A percentile compares a stretch with the other conserved stretches of the same genome.
Conservation (phyloP, 1,140 invertebrate genomes). For the Drosophila obscura region DNA sequence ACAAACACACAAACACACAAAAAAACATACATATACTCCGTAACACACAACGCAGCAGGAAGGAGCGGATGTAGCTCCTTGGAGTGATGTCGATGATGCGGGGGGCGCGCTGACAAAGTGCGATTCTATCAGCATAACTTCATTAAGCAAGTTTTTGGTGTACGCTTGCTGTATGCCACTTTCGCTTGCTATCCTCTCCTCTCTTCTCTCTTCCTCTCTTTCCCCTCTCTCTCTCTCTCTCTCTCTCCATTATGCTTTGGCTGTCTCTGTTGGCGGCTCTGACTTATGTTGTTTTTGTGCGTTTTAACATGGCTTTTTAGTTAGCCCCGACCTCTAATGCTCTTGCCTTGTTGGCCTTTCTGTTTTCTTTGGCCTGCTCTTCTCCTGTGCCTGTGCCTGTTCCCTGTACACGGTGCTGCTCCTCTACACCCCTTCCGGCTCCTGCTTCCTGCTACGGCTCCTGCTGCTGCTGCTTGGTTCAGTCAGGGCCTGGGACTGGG, state of each 20-base stretch:
- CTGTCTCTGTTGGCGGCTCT: slow-evolving; percentile 24
- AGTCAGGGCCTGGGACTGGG: not conserved
- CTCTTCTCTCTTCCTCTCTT: slow-evolving; percentile 16
- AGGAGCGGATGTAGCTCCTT: not conserved
- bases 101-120: slow-evolving; percentile 59
- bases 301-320: slow-evolving; percentile 74
- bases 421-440: slow-evolving; percentile 16
- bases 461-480: slow-evolving; percentile 9
- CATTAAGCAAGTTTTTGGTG: slow-evolving; percentile 72
- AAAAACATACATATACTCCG: not conserved
- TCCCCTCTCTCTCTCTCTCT: slow-evolving; percentile 7
- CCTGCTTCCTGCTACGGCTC: no score
- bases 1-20: slow-evolving; percentile 1
- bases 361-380: slow-evolving; percentile 6
- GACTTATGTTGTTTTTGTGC: slow-evolving; percentile 56
- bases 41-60: not conserved
- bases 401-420: not conserved
- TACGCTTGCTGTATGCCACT: slow-evolving; percentile 19
- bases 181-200: slow-evolving; percentile 11
- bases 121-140: slow-evolving; percentile 81
- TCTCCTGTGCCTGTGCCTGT: not conserved
- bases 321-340: slow-evolving; percentile 42
- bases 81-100: slow-evolving; percentile 20
- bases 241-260: not conserved
- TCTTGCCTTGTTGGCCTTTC: slow-evolving; percentile 25